phyloP scores from a whole-genome alignment of 2,797 vertebrate species.

The Adrianichthys oophorus region DNA sequence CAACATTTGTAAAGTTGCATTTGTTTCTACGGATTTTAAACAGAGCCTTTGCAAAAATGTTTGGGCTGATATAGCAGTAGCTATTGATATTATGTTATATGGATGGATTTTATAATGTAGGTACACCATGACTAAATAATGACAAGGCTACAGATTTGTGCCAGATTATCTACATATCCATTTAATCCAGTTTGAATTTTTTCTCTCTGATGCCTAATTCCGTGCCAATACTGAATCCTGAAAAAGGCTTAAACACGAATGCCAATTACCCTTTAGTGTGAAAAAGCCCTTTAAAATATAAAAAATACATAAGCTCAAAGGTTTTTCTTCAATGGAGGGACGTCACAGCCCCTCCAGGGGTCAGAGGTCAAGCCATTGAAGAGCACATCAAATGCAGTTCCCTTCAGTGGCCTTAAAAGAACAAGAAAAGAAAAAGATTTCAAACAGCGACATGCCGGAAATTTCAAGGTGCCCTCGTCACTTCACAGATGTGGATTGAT shows the following conservation, averaged over 20 bases:
- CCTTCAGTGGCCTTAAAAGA: constrained; percentile 61
- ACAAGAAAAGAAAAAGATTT: constrained; percentile 70
- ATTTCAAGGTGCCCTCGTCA: constrained; percentile 77
- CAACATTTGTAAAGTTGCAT: constrained; percentile 28
- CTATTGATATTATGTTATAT: neutral
- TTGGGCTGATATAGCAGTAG: neutral
- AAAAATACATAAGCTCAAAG: constrained; percentile 31
- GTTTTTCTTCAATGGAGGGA: constrained; percentile 47
- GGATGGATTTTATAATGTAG: constrained; percentile 46
- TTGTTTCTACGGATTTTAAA: constrained; percentile 24
- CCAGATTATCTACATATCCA: too few species aligned
- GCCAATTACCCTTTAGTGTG: constrained; percentile 37
- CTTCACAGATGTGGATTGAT: constrained; percentile 75
- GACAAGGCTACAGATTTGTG: too few species aligned
- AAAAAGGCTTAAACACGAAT: constrained; percentile 15
- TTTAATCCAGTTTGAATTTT: too few species aligned
- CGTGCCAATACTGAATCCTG: too few species aligned
- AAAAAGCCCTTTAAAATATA: constrained; percentile 31
- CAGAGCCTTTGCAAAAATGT: constrained; percentile 25
- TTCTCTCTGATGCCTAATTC: too few species aligned
- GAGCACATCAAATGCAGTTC: constrained; percentile 72
- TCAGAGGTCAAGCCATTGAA: constrained; percentile 76
- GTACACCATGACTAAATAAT: constrained; percentile 18
- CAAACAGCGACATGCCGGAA: constrained; percentile 75
- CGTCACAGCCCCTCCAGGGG: constrained; percentile 45